Conservation (phyloP, 2,888 invertebrate genomes). For the Sceliomorpha sp. region DNA sequence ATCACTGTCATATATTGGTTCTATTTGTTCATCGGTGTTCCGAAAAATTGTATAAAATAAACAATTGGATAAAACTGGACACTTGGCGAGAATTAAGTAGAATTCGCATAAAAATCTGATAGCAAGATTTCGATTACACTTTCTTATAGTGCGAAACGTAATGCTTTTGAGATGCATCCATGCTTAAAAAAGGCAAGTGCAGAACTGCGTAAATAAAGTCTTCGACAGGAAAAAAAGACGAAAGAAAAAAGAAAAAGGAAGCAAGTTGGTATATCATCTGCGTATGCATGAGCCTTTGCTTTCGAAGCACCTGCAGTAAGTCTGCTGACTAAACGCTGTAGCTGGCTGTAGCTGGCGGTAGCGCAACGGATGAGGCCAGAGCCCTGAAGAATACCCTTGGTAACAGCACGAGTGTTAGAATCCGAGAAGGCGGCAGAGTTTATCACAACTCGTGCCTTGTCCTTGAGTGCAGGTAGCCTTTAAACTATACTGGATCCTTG, state of each 20-base stretch:
- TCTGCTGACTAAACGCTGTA: constrained; percentile 38
- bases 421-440: constrained; percentile 44
- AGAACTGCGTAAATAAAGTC: constrained; percentile 42
- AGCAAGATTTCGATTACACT: too few relatives aligned
- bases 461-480: constrained; percentile 47
- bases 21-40: too few relatives aligned
- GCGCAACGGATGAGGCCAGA: constrained; percentile 25
- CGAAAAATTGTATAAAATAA: too few relatives aligned
- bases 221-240: constrained; percentile 25
- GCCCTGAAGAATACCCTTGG: constrained; percentile 48
- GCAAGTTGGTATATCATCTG: constrained; percentile 41
- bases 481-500: constrained; percentile 44
- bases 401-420: constrained; percentile 51
- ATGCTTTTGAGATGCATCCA: constrained; percentile 37
- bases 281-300: constrained; percentile 52
- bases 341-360: too few relatives aligned
- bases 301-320: constrained; percentile 55
- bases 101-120: too few relatives aligned
- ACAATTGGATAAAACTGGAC: too few relatives aligned
- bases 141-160: constrained; percentile 15
- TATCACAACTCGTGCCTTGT: constrained; percentile 45
- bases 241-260: constrained; percentile 15
- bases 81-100: too few relatives aligned
- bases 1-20: too few relatives aligned
- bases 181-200: constrained; percentile 33